These are phyloP conservation scores for Bhutanitis thaidina DNA, from an alignment of 2,888 invertebrate genomes.

Conservation along the genomic window DNA sequence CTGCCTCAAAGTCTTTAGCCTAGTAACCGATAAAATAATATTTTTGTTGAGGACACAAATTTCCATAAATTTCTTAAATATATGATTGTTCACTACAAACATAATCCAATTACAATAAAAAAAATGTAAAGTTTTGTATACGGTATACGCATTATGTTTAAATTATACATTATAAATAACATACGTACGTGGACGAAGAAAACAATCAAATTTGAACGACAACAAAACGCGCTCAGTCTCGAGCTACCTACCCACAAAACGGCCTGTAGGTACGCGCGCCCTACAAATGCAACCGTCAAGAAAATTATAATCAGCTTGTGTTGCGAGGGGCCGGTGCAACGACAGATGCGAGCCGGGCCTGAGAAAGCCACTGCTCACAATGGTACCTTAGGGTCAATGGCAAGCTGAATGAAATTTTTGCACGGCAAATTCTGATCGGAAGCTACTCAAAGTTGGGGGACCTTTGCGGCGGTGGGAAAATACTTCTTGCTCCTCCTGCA, in stretches of 20 bases:
- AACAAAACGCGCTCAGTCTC: not conserved
- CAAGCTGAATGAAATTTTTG: constrained; percentile 30
- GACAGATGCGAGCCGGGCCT: constrained; percentile 50
- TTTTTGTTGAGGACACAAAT: too few species aligned
- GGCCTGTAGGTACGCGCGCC: constrained; percentile 19
- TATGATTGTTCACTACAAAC: too few species aligned
- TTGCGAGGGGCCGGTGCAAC: constrained; percentile 46
- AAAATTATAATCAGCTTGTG: constrained; percentile 35
- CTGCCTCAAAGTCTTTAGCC: too few species aligned
- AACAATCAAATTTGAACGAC: constrained; percentile 5
- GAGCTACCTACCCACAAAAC: not conserved
- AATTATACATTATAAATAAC: too few species aligned
- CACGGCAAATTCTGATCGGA: constrained; percentile 30
- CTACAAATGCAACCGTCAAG: constrained; percentile 46
- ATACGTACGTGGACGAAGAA: not conserved
- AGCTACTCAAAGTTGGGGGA: constrained; percentile 26
- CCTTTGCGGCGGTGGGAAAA: constrained; percentile 32
- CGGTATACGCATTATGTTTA: too few species aligned
- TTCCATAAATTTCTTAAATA: too few species aligned
- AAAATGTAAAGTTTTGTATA: too few species aligned
- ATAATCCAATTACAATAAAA: too few species aligned
- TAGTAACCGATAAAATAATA: too few species aligned
- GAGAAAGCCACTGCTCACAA: constrained; percentile 43
- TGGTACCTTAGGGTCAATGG: constrained; percentile 32
- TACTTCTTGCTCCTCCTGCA: not conserved